Base-by-base conservation (phyloP, 2,113 vertebrate genomes). In the Oreochromis tanganicae region DNA sequence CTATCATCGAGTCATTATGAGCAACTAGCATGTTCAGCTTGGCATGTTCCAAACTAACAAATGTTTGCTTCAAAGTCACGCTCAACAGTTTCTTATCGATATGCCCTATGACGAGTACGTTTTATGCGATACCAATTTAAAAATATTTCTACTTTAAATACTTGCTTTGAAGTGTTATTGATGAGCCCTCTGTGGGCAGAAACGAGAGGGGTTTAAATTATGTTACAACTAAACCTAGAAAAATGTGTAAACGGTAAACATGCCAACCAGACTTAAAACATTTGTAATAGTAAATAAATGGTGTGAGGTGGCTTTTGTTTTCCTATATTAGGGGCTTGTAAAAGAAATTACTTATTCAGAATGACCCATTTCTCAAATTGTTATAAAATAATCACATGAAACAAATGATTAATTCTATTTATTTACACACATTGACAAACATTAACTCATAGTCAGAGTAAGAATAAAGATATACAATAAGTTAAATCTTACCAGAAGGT, bases 41-140 rank as follows among this genome's bases (percentile, higher is more conserved):
- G 38, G 38, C n/a, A 71, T 24, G 38, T 27, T 71, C 66, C 38
- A 43, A 16, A 43, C 66, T 3, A 38, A 43, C 38, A 46, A 27
- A 43, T 16, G 16, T 66, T 46, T 71, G 66, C 21, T 71, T 41
- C 38, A 24, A 43, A 71, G n/a, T 71, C 38, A 6, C 16, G 7
- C 38, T 71, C 38, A 71, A 43, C n/a, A 43, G 13, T 71, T 71
- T 71, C 38, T 71, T 43, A 46, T 71, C 11, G 14, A 9, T 71
- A 43, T 43, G 13, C 38, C 21, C n/a, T 27, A 27, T 43, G 13
- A 43, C 1, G 1, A 43, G n/a, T 27, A 71, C 13, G 46, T 71
- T 27, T 71, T n/a, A 43, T 24, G 36, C 12, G 14, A 68, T 14
- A 68, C 43, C 36, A 59, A 59, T 27, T 9, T 0, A 0, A 3